A percentile compares a stretch with the other conserved stretches of the same genome.
Evolutionary conservation across 2,888 invertebrate genomes (phyloP).

Genomic region (Phania funesta): DNA sequence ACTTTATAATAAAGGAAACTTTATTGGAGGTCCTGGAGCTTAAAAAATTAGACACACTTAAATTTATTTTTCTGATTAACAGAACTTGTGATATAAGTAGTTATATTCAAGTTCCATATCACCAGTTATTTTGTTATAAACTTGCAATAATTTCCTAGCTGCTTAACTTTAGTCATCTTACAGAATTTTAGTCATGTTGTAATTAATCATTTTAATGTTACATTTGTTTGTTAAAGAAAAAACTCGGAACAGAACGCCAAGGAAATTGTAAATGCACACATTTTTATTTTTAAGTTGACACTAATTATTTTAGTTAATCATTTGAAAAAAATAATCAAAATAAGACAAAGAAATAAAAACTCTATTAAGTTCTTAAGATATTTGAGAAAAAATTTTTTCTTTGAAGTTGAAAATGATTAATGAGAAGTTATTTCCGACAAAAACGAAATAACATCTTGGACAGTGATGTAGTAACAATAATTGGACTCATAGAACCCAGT

Average conservation of each 20-base stretch:
- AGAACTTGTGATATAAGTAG: too few species aligned
- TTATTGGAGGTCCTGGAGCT: too few species aligned
- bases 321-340: slow-evolving; percentile 26
- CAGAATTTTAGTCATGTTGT: slow-evolving; percentile 21
- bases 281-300: slow-evolving; percentile 63
- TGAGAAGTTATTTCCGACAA: background rate
- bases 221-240: slow-evolving; percentile 25
- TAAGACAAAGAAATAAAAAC: background rate
- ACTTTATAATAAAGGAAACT: too few species aligned
- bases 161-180: slow-evolving; percentile 20
- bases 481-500: too few species aligned
- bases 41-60: too few species aligned
- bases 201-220: slow-evolving; percentile 64
- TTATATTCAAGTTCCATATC: too few species aligned
- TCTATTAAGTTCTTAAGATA: background rate
- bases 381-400: background rate
- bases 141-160: slow-evolving; percentile 3
- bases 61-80: too few species aligned
- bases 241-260: background rate
- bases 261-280: slow-evolving; percentile 27
- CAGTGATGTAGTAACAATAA: too few species aligned
- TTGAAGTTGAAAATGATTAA: slow-evolving; percentile 22
- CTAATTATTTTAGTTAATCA: slow-evolving; percentile 65
- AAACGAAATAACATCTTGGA: too few species aligned
- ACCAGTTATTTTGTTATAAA: background rate